Conservation (phyloP, 2,113 vertebrate genomes). For the Tapirus terrestris region DNA sequence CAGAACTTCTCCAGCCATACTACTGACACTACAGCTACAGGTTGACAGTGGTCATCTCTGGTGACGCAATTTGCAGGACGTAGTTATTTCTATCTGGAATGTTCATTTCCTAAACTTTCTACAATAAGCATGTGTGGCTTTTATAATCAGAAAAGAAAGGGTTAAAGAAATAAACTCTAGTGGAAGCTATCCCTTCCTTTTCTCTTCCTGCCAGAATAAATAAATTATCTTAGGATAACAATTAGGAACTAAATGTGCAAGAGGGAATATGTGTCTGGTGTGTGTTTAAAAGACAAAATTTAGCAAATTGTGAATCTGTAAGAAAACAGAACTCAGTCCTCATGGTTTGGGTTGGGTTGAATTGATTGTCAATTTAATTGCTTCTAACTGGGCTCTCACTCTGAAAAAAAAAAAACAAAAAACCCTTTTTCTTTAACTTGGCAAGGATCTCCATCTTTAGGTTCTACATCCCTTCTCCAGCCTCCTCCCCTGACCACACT, state of each 20-base stretch:
- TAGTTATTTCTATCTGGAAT: neutral
- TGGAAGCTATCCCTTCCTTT: neutral
- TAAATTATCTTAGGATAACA: slow-evolving; percentile 52
- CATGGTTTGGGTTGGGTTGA: neutral
- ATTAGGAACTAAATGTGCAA: slow-evolving; percentile 55
- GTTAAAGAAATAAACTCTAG: neutral
- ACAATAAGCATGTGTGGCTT: neutral
- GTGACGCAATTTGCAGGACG: neutral
- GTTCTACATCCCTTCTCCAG: neutral
- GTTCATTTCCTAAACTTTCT: neutral
- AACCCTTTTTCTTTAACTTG: neutral
- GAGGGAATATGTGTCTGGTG: slow-evolving; percentile 7
- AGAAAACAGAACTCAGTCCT: neutral
- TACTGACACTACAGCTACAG: neutral
- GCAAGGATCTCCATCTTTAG: neutral
- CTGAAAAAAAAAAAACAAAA: neutral
- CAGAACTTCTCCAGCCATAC: accelerated
- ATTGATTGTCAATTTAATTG: neutral
- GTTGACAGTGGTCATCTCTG: neutral
- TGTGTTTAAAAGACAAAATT: neutral
- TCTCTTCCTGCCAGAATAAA: slow-evolving; percentile 55
- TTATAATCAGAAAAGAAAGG: slow-evolving; percentile 24
- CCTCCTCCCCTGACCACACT: neutral
- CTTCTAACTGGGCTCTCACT: neutral
- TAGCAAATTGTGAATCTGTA: neutral